These are phyloP conservation scores for Muraenolepis orangiensis DNA, from an alignment of 2,797 vertebrate genomes.

Conservation along the genomic window DNA sequence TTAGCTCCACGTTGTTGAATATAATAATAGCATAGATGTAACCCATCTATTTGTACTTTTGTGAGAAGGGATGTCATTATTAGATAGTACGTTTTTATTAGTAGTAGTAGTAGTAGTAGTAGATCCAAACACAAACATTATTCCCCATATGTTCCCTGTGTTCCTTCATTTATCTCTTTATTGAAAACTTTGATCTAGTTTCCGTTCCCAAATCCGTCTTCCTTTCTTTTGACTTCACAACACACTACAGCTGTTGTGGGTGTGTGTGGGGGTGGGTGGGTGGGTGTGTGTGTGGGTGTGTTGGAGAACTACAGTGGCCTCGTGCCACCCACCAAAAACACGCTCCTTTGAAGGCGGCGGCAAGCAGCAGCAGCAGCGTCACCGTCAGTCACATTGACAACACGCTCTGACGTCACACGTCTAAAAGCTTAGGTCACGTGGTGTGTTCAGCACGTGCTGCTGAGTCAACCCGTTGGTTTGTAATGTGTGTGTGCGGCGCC, in stretches of 20 bases:
- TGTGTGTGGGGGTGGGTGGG: too few relatives aligned
- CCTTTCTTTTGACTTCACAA: neutral
- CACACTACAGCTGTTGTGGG: slow-evolving; percentile 5
- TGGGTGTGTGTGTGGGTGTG: too few relatives aligned
- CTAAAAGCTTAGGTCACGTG: slow-evolving; percentile 31
- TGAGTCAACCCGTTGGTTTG: too few relatives aligned
- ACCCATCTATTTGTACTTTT: too few relatives aligned
- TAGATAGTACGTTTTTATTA: neutral
- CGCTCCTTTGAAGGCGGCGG: slow-evolving; percentile 26
- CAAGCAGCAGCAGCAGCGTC: too few relatives aligned
- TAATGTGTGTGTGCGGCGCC: neutral
- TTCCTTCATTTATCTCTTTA: neutral
- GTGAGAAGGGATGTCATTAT: neutral
- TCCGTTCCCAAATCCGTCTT: neutral
- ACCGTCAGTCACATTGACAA: slow-evolving; percentile 27
- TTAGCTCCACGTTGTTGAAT: too few relatives aligned
- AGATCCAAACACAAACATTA: too few relatives aligned
- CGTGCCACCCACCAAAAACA: slow-evolving; percentile 18
- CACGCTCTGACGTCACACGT: slow-evolving; percentile 27
- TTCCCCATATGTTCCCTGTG: neutral
- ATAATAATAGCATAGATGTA: too few relatives aligned
- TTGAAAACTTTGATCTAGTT: neutral
- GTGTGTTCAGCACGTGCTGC: slow-evolving; percentile 28
- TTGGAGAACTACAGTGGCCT: slow-evolving; percentile 10
- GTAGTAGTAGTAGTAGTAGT: too few relatives aligned